Evolutionary conservation across 2,113 vertebrate genomes (phyloP), one percentile per base, ranked within the genome.

Genomic region (Desmodus rotundus): DNA sequence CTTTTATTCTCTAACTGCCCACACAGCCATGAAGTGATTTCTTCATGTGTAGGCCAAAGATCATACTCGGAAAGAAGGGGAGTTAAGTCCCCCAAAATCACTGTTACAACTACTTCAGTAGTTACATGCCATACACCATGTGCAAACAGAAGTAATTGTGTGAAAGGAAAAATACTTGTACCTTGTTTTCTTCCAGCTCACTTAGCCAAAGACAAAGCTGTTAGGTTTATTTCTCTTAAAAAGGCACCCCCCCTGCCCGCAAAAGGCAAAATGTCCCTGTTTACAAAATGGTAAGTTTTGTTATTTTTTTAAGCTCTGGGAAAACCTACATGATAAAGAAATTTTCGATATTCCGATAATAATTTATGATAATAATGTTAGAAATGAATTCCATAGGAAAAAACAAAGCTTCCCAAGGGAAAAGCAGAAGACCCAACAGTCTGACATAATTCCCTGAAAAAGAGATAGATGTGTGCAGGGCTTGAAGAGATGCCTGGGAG

Each of bases 361-460:
- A 94, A 96, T 31, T 96, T 45, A 74, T 7, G n/a, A 73, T 63
- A 89, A 81, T 86, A 84, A 58, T 70, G 43, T 93, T 38, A 87
- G 28, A 95, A 95, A 87, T 54, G 15, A 93, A 24, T 45, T 13
- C 15, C 22, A 63, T 12, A 58, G 19, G 12, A 33, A 73, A 33
- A 83, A 43, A 61, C 17, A 58, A 26, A 26, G 0, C 2, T 61
- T 86, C 26, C 16, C 5, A n/a, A 5, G 16, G 63, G 24, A n/a
- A 95, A 78, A 45, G 4, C 17, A 83, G 41, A 81, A 50, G 45
- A 87, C 56, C 4, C n/a, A 63, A 80, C 3, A 87, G 54, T 76
- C 45, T 92, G 76, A 77, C 45, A 65, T 68, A 70, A 84, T 82
- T 92, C 43, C 83, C 54, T 81, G 31, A 84, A 93, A 52, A 89